Conservation (phyloP, 2,113 vertebrate genomes). For the Speoplatyrhinus poulsoni region DNA sequence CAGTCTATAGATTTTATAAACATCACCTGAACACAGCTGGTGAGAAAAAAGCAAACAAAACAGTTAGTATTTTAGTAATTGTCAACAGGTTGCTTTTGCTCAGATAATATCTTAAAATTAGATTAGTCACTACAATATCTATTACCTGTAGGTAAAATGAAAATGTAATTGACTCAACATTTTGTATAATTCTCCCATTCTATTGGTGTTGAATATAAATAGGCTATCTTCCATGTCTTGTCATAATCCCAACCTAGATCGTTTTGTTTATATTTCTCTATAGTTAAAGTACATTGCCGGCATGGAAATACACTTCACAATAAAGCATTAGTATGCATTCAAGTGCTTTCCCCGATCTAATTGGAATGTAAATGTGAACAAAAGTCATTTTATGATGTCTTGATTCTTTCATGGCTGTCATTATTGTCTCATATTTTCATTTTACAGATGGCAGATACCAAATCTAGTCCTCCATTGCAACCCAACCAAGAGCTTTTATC, state of each 20-base stretch:
- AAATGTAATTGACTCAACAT: too few species aligned
- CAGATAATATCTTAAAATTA: too few species aligned
- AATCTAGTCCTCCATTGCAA: slow-evolving; percentile 39
- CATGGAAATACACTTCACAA: slow-evolving; percentile 49
- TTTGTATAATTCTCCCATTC: too few species aligned
- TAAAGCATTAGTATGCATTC: slow-evolving; percentile 52
- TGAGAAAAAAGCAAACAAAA: too few species aligned
- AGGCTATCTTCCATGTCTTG: too few species aligned
- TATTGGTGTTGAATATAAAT: too few species aligned
- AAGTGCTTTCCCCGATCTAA: slow-evolving; percentile 51
- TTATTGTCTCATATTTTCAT: slow-evolving; percentile 48
- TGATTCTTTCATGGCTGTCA: slow-evolving; percentile 38
- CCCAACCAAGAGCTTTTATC: slow-evolving; percentile 50
- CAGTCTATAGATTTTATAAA: too few species aligned
- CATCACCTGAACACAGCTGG: too few species aligned
- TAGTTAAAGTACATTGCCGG: slow-evolving; percentile 31
- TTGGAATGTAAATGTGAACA: slow-evolving; percentile 26
- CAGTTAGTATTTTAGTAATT: too few species aligned
- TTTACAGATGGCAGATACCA: slow-evolving; percentile 53
- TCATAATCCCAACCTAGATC: slow-evolving; percentile 4
- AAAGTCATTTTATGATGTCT: slow-evolving; percentile 20
- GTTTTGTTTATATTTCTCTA: slow-evolving; percentile 39
- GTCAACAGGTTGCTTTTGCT: too few species aligned
- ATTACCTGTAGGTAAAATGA: too few species aligned
- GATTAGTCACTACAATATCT: too few species aligned